phyloP scores from a whole-genome alignment of 2,797 vertebrate species.

The Eospalax fontanierii region DNA sequence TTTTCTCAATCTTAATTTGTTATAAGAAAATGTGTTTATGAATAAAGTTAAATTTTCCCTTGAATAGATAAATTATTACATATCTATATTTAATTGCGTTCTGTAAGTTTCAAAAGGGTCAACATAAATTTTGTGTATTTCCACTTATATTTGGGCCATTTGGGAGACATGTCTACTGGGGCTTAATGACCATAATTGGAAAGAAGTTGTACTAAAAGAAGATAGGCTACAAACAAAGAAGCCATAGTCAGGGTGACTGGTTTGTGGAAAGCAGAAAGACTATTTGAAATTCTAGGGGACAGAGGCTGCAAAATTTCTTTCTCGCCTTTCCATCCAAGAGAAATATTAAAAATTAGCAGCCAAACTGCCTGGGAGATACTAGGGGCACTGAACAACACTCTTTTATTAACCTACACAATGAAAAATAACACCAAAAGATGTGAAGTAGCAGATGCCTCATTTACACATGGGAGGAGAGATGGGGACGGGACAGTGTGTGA shows the following conservation, averaged over 20 bases:
- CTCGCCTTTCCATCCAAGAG: not conserved
- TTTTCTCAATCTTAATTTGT: not conserved
- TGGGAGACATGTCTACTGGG: not conserved
- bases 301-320: not conserved
- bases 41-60: not conserved
- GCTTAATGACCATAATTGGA: not conserved
- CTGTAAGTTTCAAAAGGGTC: not conserved
- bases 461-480: not conserved
- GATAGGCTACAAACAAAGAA: not conserved
- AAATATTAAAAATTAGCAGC: not conserved
- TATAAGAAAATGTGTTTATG: not conserved
- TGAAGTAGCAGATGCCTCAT: not conserved
- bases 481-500: not conserved
- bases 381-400: not conserved
- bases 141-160: not conserved
- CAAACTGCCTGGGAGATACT: not conserved
- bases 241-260: not conserved
- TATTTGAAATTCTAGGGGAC: not conserved
- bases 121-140: not conserved
- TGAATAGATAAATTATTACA: not conserved
- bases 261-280: not conserved
- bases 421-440: not conserved
- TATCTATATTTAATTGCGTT: not conserved
- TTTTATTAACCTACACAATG: not conserved
- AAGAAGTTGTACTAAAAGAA: rapidly evolving